Evolutionary conservation across 2,113 vertebrate species (phyloP).

Genomic region (Dasyprocta punctata): DNA sequence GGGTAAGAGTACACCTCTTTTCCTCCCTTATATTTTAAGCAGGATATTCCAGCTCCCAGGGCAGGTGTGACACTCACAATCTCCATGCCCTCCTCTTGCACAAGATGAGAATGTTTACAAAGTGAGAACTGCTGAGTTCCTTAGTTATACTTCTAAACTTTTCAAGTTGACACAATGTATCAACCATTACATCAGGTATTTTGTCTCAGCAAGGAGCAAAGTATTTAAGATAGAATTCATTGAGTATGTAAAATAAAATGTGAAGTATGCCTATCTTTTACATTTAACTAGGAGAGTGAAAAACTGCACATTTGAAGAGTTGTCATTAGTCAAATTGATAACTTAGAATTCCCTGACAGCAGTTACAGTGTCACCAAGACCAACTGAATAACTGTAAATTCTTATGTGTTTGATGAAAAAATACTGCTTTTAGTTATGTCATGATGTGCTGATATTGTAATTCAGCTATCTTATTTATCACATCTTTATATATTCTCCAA

Average conservation of each 20-base stretch:
- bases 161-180: too few species aligned
- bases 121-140: too few species aligned
- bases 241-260: conserved; percentile 57
- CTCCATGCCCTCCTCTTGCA: too few species aligned
- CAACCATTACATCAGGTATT: background rate
- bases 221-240: background rate
- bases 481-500: conserved; percentile 10
- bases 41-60: too few species aligned
- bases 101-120: too few species aligned
- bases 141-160: too few species aligned
- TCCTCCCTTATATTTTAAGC: too few species aligned
- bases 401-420: conserved; percentile 38
- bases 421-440: conserved; percentile 46
- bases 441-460: background rate
- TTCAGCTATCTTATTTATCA: conserved; percentile 43
- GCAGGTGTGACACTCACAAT: too few species aligned
- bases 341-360: conserved; percentile 59
- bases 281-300: conserved; percentile 71
- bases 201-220: background rate
- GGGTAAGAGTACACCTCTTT: too few species aligned
- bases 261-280: conserved; percentile 18
- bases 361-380: conserved; percentile 23
- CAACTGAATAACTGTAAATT: background rate
- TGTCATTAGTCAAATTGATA: conserved; percentile 59
- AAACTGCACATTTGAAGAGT: conserved; percentile 42